Evolutionary conservation across 2,113 vertebrate species (phyloP).

Genomic region (Cichladusa arquata): DNA sequence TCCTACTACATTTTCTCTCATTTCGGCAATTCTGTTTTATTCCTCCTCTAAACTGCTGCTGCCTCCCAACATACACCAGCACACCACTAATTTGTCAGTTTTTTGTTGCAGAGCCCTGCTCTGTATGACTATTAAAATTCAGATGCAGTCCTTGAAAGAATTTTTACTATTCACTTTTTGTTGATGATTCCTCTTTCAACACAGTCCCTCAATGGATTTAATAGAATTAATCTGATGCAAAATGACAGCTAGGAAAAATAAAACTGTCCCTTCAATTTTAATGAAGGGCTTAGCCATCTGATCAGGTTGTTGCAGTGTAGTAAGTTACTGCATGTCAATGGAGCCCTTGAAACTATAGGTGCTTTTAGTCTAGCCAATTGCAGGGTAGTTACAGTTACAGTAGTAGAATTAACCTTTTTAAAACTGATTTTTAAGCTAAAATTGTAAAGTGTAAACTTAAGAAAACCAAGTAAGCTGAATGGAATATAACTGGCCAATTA

Average conservation of each 20-base stretch:
- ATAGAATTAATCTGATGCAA: background rate
- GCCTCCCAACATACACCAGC: background rate
- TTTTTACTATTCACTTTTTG: background rate
- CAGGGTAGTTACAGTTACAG: background rate
- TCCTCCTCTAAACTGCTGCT: background rate
- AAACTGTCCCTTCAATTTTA: slow-evolving; percentile 10
- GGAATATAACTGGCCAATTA: background rate
- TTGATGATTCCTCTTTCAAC: background rate
- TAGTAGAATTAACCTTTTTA: background rate
- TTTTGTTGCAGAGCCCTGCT: background rate
- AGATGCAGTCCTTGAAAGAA: background rate
- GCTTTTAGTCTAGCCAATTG: background rate
- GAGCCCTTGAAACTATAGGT: background rate
- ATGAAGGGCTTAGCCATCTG: background rate
- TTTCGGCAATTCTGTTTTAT: background rate
- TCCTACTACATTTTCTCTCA: background rate
- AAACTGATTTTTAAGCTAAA: background rate
- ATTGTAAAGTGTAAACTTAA: background rate
- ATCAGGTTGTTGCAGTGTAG: background rate
- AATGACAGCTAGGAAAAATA: slow-evolving; percentile 1
- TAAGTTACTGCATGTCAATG: background rate
- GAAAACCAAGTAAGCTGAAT: background rate
- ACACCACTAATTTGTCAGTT: background rate
- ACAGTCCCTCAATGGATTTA: background rate
- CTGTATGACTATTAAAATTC: background rate